Evolutionary conservation across 2,888 invertebrate species (phyloP).

Genomic region (Agonopterix subpropinquella): DNA sequence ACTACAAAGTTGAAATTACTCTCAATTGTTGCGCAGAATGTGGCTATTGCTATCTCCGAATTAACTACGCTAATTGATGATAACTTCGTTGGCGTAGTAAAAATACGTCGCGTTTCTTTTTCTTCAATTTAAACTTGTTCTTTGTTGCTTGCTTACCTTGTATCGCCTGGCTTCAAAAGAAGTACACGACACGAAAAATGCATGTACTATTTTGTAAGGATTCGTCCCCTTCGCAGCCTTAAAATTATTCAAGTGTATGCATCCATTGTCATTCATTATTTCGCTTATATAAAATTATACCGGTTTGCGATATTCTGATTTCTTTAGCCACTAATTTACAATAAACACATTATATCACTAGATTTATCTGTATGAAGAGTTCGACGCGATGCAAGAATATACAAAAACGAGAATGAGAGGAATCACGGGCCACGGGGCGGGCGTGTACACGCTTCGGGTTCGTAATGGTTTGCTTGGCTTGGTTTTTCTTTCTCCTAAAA

Average conservation of each 20-base stretch:
- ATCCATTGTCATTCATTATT: constrained; percentile 82
- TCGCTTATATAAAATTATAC: constrained; percentile 23
- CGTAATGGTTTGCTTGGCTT: not conserved
- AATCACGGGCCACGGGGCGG: not conserved
- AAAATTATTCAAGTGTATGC: constrained; percentile 86
- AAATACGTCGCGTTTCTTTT: too few species aligned
- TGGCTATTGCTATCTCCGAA: too few species aligned
- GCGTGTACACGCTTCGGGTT: not conserved
- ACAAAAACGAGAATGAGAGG: not conserved
- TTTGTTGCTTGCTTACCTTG: constrained; percentile 77
- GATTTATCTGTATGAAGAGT: not conserved
- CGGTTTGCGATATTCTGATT: not conserved
- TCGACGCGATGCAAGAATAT: not conserved
- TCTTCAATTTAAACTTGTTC: too few species aligned
- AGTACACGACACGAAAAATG: constrained; percentile 89
- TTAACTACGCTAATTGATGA: too few species aligned
- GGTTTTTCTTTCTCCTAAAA: too few species aligned
- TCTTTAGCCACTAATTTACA: constrained; percentile 1
- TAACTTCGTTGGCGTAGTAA: too few species aligned
- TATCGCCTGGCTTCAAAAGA: constrained; percentile 86
- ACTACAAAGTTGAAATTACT: constrained; percentile 5
- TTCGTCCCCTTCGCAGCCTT: constrained; percentile 85
- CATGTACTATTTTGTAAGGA: constrained; percentile 87
- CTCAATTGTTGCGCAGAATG: too few species aligned
- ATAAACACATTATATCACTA: constrained; percentile 1